Conservation (phyloP, 2,113 vertebrate genomes). For the Egretta garzetta region DNA sequence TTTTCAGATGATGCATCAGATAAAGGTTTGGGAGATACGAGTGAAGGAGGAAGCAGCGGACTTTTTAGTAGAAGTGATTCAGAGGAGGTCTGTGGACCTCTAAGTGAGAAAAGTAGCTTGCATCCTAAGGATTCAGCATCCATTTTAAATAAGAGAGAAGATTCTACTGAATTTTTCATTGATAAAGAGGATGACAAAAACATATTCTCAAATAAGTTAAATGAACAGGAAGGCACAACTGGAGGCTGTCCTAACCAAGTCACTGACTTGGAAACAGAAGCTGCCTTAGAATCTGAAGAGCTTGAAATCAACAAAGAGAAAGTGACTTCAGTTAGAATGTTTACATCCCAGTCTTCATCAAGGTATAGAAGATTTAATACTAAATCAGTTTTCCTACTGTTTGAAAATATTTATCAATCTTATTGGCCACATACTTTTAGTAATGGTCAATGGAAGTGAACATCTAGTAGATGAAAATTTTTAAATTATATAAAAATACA, state of each 20-base stretch:
- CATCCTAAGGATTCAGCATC: conserved; percentile 47
- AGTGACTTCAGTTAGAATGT: conserved; percentile 72
- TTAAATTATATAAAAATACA: background rate
- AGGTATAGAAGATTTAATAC: conserved; percentile 70
- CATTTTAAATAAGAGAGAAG: conserved; percentile 63
- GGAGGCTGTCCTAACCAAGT: conserved; percentile 73
- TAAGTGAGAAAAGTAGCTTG: conserved; percentile 60
- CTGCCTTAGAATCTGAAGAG: conserved; percentile 67
- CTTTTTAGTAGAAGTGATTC: conserved; percentile 73
- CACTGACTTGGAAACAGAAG: conserved; percentile 71
- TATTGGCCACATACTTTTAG: background rate
- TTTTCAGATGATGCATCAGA: conserved; percentile 73
- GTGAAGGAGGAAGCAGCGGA: conserved; percentile 75
- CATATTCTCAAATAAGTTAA: conserved; percentile 42
- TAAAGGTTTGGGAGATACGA: conserved; percentile 76
- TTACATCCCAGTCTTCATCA: conserved; percentile 76
- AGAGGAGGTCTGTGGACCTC: conserved; percentile 66
- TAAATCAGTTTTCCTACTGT: background rate
- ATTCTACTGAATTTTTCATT: conserved; percentile 59
- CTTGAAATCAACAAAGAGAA: conserved; percentile 80
- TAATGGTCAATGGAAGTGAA: background rate
- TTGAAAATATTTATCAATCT: background rate
- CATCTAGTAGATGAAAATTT: background rate
- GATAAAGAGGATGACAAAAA: conserved; percentile 70
- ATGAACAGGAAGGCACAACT: conserved; percentile 54